Percentiles rank a stretch among this genome's conserved stretches.
Evolutionary conservation across 2,888 invertebrate genomes (phyloP).

Genomic region (Lordiphosa andalusiaca): DNA sequence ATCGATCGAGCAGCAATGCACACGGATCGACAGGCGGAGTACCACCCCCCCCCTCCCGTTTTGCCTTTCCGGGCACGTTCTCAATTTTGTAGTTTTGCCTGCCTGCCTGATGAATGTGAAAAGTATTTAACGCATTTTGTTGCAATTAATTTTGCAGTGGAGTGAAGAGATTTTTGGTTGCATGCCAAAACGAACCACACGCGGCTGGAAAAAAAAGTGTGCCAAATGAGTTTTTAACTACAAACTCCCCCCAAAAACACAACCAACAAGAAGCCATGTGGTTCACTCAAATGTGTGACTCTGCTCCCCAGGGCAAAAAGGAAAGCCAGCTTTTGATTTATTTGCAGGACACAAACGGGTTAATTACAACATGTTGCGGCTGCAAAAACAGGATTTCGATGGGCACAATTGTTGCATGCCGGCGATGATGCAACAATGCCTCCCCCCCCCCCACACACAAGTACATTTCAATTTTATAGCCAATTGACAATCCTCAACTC

Average conservation of each 20-base stretch:
- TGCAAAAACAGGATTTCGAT: constrained; percentile 16
- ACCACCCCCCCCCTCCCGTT: no score
- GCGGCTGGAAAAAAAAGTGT: constrained; percentile 32
- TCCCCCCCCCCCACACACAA: no score
- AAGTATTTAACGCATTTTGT: constrained; percentile 47
- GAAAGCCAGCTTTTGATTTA: constrained; percentile 46
- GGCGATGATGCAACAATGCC: constrained; percentile 32
- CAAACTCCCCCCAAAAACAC: neutral
- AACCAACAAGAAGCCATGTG: constrained; percentile 8
- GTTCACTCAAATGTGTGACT: constrained; percentile 14
- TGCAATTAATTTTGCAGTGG: constrained; percentile 42
- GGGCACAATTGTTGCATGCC: constrained; percentile 46
- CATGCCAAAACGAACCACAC: constrained; percentile 22
- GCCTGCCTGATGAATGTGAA: constrained; percentile 21
- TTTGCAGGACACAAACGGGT: constrained; percentile 62
- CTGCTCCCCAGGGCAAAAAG: no score
- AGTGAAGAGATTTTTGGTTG: constrained; percentile 26
- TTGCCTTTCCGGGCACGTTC: constrained; percentile 25
- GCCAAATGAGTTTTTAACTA: constrained; percentile 12
- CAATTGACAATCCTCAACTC: constrained; percentile 31
- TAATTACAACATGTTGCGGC: constrained; percentile 58
- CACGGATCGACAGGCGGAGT: no score
- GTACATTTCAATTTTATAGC: constrained; percentile 23
- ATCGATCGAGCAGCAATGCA: constrained; percentile 24
- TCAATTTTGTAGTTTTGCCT: neutral